Conservation (phyloP, 2,888 invertebrate genomes). For the Nomada hirtipes region DNA sequence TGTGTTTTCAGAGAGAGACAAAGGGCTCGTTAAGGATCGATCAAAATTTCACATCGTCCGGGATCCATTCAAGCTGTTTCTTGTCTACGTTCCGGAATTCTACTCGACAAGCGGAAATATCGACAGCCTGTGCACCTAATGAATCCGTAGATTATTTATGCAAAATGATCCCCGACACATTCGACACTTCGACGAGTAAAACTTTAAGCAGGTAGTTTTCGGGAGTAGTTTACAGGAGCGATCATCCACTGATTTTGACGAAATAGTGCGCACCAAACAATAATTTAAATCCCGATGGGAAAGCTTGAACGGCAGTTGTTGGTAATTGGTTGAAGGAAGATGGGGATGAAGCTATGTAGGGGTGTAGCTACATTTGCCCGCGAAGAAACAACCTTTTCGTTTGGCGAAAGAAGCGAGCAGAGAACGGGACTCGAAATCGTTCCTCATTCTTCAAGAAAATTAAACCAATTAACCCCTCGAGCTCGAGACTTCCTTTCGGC, state of each 20-base stretch:
- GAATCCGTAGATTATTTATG: not conserved
- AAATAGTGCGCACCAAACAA: no score
- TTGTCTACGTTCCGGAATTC: not conserved
- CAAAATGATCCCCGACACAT: no score
- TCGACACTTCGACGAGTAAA: not conserved
- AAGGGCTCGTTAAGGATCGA: conserved; percentile 45
- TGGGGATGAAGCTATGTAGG: not conserved
- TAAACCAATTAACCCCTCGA: conserved; percentile 56
- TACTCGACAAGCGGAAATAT: not conserved
- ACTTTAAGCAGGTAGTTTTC: not conserved
- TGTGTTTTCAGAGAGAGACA: conserved; percentile 18
- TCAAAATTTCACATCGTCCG: conserved; percentile 36
- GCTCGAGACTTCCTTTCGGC: conserved; percentile 39
- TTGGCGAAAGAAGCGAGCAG: conserved; percentile 23
- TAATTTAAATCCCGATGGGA: no score
- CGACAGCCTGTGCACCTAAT: not conserved
- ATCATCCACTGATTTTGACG: no score
- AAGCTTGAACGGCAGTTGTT: not conserved
- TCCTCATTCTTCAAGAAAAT: conserved; percentile 45
- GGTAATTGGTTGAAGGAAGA: not conserved
- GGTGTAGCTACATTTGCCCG: conserved; percentile 1
- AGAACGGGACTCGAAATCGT: conserved; percentile 15
- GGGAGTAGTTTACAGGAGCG: not conserved
- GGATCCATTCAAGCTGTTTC: not conserved
- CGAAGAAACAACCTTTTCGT: conserved; percentile 44